Percentiles rank a stretch among this genome's conserved stretches.
Evolutionary conservation across 2,113 vertebrate genomes (phyloP).

Genomic region (Pica pica): DNA sequence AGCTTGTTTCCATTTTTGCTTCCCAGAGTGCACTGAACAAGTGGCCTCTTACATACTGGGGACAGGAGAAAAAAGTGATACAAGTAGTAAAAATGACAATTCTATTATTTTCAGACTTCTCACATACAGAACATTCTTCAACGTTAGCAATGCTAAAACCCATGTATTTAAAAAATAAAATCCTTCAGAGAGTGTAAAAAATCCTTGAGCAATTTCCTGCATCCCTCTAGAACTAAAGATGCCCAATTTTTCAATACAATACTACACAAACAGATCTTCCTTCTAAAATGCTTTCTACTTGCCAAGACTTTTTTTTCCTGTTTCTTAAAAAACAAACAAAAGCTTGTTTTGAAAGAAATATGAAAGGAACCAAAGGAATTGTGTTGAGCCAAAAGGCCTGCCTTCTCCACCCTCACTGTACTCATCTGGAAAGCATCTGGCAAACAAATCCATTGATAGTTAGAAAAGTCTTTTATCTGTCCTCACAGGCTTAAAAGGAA

Average conservation of each 20-base stretch:
- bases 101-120: conserved; percentile 13
- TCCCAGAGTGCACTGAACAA: conserved; percentile 31
- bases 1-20: conserved; percentile 52
- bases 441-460: conserved; percentile 12
- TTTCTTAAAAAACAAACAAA: conserved; percentile 26
- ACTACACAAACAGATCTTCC: not conserved
- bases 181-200: not conserved
- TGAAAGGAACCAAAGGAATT: conserved; percentile 15
- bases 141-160: not conserved
- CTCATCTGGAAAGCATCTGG: conserved; percentile 37
- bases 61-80: not conserved
- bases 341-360: conserved; percentile 38
- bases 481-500: not conserved
- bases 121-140: conserved; percentile 57
- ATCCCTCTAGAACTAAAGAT: not conserved
- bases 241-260: not conserved
- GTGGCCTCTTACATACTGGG: conserved; percentile 13
- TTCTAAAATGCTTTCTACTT: not conserved
- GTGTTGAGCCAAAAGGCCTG: not conserved
- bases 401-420: conserved; percentile 22
- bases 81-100: conserved; percentile 43
- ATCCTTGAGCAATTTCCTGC: not conserved
- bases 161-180: not conserved
- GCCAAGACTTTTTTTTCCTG: not conserved
- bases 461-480: conserved; percentile 25